phyloP scores from a whole-genome alignment of 2,797 vertebrate species.

The Spondyliosoma cantharus region DNA sequence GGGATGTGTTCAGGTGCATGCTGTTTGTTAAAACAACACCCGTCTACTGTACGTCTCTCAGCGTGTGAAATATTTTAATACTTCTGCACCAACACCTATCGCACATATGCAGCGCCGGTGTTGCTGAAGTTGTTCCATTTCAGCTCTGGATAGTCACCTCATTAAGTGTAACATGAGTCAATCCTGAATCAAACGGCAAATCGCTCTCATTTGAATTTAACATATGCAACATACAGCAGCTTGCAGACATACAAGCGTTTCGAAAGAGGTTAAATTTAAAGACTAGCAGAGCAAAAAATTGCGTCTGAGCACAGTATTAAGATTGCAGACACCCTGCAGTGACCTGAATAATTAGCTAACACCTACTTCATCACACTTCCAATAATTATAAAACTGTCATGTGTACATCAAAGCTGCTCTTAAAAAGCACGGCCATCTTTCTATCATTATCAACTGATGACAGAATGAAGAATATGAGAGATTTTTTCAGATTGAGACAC shows the following conservation, averaged over 20 bases:
- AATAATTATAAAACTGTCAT: slow-evolving; percentile 35
- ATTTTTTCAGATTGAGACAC: slow-evolving; percentile 6
- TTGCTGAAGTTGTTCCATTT: slow-evolving; percentile 12
- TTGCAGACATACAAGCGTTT: background rate
- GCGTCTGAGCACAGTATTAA: slow-evolving; percentile 2
- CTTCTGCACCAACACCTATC: slow-evolving; percentile 36
- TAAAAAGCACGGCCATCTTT: slow-evolving; percentile 4
- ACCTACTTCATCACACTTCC: slow-evolving; percentile 43
- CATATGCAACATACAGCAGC: background rate
- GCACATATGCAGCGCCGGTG: slow-evolving; percentile 18
- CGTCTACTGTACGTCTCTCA: slow-evolving; percentile 44
- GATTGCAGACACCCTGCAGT: slow-evolving; percentile 16
- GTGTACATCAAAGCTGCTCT: slow-evolving; percentile 21
- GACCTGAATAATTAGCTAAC: slow-evolving; percentile 40
- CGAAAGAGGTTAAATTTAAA: slow-evolving; percentile 12
- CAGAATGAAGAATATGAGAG: slow-evolving; percentile 11
- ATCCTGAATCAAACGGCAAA: slow-evolving; percentile 15
- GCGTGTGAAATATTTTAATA: slow-evolving; percentile 56
- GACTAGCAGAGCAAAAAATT: slow-evolving; percentile 3
- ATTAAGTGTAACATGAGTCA: slow-evolving; percentile 18
- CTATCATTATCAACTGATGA: slow-evolving; percentile 21
- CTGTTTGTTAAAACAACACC: slow-evolving; percentile 73
- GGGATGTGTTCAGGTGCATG: slow-evolving; percentile 52
- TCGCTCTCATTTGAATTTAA: background rate
- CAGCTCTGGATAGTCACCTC: slow-evolving; percentile 12